Base-by-base conservation (phyloP, 2,113 vertebrate genomes). In the Malaclemys terrapin region DNA sequence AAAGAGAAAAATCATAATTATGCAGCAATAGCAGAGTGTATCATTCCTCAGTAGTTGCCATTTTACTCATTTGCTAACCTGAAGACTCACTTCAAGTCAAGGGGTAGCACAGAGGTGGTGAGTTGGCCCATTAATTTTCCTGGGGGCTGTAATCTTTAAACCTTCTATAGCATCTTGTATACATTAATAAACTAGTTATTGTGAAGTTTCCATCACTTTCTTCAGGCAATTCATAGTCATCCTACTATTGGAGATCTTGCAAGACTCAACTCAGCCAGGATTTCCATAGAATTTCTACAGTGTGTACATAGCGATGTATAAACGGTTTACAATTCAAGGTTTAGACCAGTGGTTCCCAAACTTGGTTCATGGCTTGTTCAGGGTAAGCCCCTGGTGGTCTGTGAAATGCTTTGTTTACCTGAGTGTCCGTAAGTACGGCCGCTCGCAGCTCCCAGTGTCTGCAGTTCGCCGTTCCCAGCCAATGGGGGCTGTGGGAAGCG, bases 221-320 rank as follows among this genome's bases (percentile, higher is more conserved):
- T 3, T 84, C 69, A 89, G 50, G 87, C 84, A 85, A 93, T 49
- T 8, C 29, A 49, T 82, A n/a, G 0, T 47, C 49, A 17, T 93
- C 76, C 24, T n/a, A 57, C 79, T 45, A 0, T 0, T 0, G 29
- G 1, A 27, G 14, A 2, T 76, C 27, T 82, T 22, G 27, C 0
- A 1, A 88, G 11, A 86, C 10, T 52, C 49, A 79, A 50, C 56
- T 83, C 81, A 42, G 12, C 6, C 7, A 2, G 17, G 52, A 20
- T n/a, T 88, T 82, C 62, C 83, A 42, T 59, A 76, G 13, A 84
- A 2, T 42, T 90, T 94, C 85, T 90, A 85, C 65, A 52, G 52
- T 88, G 52, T 45, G 88, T 1, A 0, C 35, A 80, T 24, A 76
- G 75, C 47, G 92, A 59, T 29, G 78, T 29, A 83, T 1, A 1